These are phyloP conservation scores for Macheiramphus alcinus DNA, from an alignment of 2,113 vertebrate species.

Conservation along the genomic window DNA sequence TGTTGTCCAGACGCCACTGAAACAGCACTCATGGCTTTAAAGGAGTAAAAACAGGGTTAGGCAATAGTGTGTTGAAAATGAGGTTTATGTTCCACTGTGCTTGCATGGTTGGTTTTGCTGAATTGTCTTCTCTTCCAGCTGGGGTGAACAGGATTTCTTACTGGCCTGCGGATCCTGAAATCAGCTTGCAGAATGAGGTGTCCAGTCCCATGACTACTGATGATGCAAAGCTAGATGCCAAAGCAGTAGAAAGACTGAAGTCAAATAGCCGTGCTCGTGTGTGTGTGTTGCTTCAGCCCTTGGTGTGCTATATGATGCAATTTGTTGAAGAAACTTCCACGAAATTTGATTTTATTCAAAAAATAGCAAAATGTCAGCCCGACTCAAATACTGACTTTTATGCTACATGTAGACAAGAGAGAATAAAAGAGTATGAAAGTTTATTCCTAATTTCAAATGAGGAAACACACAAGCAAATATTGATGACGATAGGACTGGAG, in stretches of 20 bases:
- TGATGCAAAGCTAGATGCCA: conserved; percentile 86
- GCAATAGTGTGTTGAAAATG: background rate
- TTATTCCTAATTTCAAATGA: conserved; percentile 81
- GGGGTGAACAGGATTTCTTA: conserved; percentile 93
- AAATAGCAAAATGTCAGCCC: conserved; percentile 69
- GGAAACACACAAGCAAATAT: conserved; percentile 78
- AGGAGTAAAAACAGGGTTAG: background rate
- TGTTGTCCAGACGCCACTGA: background rate
- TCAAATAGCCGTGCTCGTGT: conserved; percentile 89
- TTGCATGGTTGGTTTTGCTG: background rate
- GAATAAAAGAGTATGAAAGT: conserved; percentile 78
- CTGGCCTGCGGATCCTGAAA: conserved; percentile 93
- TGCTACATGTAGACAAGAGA: conserved; percentile 75
- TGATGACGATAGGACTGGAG: conserved; percentile 86
- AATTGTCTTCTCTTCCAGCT: conserved; percentile 74
- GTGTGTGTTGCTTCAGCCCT: conserved; percentile 85
- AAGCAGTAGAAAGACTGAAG: conserved; percentile 87
- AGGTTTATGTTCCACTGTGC: background rate
- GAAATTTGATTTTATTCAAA: conserved; percentile 86
- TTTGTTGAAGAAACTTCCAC: conserved; percentile 86
- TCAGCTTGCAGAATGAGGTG: conserved; percentile 78
- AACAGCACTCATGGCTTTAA: background rate
- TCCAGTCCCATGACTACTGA: conserved; percentile 41
- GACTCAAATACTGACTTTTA: conserved; percentile 75
- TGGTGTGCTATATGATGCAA: conserved; percentile 81